These are phyloP conservation scores for Trematocara variabile DNA, from an alignment of 2,113 vertebrate species.

Conservation along the genomic window DNA sequence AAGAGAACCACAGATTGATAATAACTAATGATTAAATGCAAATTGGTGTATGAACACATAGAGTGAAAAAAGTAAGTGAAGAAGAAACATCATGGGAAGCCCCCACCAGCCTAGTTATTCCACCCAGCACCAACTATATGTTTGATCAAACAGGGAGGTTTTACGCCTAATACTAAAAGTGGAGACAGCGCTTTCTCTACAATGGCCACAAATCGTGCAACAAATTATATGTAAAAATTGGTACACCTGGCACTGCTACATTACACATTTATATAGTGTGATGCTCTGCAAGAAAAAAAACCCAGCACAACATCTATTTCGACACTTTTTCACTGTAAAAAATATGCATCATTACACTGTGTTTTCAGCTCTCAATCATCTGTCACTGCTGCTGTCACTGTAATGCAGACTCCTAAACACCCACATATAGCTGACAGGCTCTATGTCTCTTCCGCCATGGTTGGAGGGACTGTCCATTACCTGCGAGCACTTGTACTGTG, in stretches of 20 bases:
- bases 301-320: background rate
- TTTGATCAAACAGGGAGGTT: background rate
- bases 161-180: background rate
- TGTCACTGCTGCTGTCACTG: background rate
- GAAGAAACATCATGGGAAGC: background rate
- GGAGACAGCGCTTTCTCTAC: background rate
- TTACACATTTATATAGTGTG: background rate
- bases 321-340: background rate
- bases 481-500: background rate
- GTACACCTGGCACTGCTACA: background rate
- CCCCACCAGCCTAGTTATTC: background rate
- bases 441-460: background rate
- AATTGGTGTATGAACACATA: background rate
- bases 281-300: fast-evolving
- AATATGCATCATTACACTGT: background rate
- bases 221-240: background rate
- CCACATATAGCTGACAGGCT: background rate
- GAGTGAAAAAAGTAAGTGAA: background rate
- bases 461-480: background rate
- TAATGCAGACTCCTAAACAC: background rate
- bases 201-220: background rate
- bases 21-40: background rate
- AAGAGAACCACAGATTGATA: background rate
- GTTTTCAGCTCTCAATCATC: background rate
- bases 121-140: background rate